These are phyloP conservation scores for Microtus obscurus DNA, from an alignment of 2,797 vertebrate species.

Conservation along the genomic window DNA sequence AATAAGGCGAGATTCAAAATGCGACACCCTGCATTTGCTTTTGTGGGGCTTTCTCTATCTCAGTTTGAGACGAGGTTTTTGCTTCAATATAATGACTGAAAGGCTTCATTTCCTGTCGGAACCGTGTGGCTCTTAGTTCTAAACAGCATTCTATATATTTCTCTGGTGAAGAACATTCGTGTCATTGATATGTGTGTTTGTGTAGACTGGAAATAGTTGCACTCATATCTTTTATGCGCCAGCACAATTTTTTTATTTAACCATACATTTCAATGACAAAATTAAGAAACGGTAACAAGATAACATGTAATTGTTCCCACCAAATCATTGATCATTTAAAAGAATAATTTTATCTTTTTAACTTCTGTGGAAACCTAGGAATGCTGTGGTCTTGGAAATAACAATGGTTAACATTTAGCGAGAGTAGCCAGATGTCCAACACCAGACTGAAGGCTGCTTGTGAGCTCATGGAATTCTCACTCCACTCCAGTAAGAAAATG, in stretches of 20 bases:
- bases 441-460: neutral
- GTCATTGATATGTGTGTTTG: no score
- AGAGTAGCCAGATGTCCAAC: neutral
- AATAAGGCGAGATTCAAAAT: neutral
- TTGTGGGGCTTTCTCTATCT: neutral
- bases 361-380: neutral
- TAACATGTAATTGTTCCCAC: neutral
- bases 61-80: neutral
- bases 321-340: conserved; percentile 7
- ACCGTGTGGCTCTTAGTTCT: neutral
- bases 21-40: neutral
- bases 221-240: neutral
- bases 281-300: neutral
- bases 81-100: neutral
- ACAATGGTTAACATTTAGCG: neutral
- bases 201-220: neutral
- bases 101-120: neutral
- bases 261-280: neutral
- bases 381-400: neutral
- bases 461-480: neutral
- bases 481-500: neutral
- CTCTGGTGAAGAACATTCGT: neutral
- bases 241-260: conserved; percentile 28
- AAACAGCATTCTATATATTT: neutral
- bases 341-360: neutral